A percentile compares a stretch with the other conserved stretches of the same genome.
phyloP scores from a whole-genome alignment of 2,113 vertebrate species.

The Bathybates hornii region DNA sequence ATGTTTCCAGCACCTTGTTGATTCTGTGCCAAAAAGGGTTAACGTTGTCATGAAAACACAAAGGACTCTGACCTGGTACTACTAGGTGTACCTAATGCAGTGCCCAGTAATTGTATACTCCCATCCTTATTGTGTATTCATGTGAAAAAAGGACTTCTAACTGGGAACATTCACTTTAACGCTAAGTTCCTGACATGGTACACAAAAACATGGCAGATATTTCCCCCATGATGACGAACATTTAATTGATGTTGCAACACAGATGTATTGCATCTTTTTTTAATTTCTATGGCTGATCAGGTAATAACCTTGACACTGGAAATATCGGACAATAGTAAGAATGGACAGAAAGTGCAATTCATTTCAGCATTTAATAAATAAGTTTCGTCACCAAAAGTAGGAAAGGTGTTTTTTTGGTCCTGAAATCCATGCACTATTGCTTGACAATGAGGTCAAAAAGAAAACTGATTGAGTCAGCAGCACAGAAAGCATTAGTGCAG shows the following conservation, averaged over 20 bases:
- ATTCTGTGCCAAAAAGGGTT: neutral
- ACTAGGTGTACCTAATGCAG: neutral
- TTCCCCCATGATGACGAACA: neutral
- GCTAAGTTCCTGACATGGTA: neutral
- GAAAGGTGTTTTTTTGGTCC: neutral
- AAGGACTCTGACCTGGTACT: neutral
- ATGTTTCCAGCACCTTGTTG: neutral
- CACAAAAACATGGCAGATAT: neutral
- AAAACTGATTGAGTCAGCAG: neutral
- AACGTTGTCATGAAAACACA: neutral
- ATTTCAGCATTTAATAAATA: neutral
- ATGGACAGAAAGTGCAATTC: neutral
- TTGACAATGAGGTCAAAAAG: neutral
- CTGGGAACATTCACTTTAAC: neutral
- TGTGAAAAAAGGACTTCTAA: neutral
- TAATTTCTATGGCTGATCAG: neutral
- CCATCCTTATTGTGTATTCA: neutral
- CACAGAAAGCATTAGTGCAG: neutral
- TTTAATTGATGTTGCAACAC: neutral
- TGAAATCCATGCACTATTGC: neutral
- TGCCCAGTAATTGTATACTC: neutral
- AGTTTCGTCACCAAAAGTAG: neutral
- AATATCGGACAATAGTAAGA: neutral
- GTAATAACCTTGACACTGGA: neutral
- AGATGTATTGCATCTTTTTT: neutral